Base-by-base conservation (phyloP, 1,140 invertebrate genomes). In the Ridgeia piscesae region DNA sequence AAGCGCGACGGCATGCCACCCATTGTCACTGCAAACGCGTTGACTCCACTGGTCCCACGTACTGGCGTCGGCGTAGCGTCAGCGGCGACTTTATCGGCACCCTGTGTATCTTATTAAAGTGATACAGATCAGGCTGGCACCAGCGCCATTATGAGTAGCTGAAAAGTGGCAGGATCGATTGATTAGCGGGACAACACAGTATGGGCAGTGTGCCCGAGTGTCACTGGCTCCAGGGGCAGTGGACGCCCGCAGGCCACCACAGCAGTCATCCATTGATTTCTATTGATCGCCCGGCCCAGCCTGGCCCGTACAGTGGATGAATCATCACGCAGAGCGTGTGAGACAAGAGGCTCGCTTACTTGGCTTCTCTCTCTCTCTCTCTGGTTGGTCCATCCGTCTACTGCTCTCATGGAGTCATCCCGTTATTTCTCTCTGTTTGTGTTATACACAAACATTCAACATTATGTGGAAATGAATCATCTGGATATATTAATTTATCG, bases 91-190 rank as follows among this genome's bases (percentile, higher is more conserved):
- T 77, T 77, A 77, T 77, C 58, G 58, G 58, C 58, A 77, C 58
- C 58, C 58, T 77, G 58, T 77, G 58, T 77, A 77, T 77, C 58
- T 77, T 77, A 77, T 77, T 77, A 77, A 77, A 77, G 58, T 0
- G 58, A 77, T 77, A 77, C 58, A 77, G 58, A 77, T 77, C 58
- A 77, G 58, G 58, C 58, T 77, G 58, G 58, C 58, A 77, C 58
- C 58, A 21, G 27, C 17, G 27, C 58, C 58, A 77, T 77, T 77
- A 77, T 77, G 0, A 6, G 27, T 21, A 77, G 58, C 58, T 77
- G 58, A 77, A 77, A 77, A 17, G 58, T 77, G 58, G 58, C 58
- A 77, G 58, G 58, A 77, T 77, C 58, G 58, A 77, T 77, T 77
- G 58, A 77, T 77, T 77, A 77, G 58, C 2, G 27, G 58, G 58